phyloP scores from a whole-genome alignment of 35 echinoderm and acorn worm genomes.

The Acanthaster planci region DNA sequence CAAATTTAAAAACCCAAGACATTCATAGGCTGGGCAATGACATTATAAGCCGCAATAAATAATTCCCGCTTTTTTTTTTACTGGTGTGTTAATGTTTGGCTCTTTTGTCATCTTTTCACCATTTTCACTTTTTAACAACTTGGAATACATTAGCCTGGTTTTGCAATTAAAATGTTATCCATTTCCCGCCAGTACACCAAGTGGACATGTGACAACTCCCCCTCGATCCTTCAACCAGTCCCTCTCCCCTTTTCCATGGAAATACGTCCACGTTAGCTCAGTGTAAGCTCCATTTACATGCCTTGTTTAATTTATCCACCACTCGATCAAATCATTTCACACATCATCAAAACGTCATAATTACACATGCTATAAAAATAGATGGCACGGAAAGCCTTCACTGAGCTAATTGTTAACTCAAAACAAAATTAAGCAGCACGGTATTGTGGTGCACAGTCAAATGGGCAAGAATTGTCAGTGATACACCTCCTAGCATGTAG shows the following conservation, averaged over 20 bases:
- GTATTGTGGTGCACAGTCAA: conserved; percentile 18
- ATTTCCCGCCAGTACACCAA: neutral
- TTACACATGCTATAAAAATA: conserved; percentile 47
- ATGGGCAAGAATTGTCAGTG: neutral
- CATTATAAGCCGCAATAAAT: conserved; percentile 33
- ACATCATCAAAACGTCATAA: conserved; percentile 20
- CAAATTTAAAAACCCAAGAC: conserved; percentile 34
- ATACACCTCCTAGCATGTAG: conserved; percentile 1
- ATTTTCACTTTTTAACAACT: neutral
- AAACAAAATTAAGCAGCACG: conserved; percentile 25
- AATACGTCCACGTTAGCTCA: conserved; percentile 12
- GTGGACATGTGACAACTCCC: conserved; percentile 15
- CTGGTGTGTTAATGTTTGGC: neutral
- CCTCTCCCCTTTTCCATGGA: neutral
- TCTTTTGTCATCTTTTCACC: neutral
- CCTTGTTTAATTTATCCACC: conserved; percentile 32
- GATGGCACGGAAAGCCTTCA: conserved; percentile 17
- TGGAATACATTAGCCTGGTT: conserved; percentile 23
- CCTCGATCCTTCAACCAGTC: neutral
- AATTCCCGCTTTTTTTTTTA: neutral
- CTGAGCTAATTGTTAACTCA: conserved; percentile 29
- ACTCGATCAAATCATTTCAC: conserved; percentile 20
- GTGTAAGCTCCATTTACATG: conserved; percentile 18
- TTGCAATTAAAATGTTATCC: neutral
- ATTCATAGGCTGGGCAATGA: conserved; percentile 24